phyloP scores from a whole-genome alignment of 2,797 vertebrate species.

The Sternotherus odoratus region DNA sequence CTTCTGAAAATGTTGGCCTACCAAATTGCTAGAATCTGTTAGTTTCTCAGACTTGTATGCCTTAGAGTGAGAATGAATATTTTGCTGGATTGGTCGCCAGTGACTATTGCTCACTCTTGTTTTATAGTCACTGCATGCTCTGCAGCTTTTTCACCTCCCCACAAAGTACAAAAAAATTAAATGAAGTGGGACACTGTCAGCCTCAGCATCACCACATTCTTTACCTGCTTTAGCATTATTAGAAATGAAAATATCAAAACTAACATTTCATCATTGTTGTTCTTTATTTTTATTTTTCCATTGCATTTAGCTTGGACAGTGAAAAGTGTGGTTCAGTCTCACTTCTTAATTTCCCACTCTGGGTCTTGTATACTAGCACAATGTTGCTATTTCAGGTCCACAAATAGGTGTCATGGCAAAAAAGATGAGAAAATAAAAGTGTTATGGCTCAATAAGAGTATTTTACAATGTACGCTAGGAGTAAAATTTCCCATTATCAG shows the following conservation, averaged over 20 bases:
- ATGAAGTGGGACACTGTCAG: background rate
- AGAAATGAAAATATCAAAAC: background rate
- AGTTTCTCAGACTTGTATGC: background rate
- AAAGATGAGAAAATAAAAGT: accelerated
- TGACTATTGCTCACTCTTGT: background rate
- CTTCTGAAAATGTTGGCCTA: background rate
- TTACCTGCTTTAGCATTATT: accelerated
- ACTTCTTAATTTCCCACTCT: background rate
- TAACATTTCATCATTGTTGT: background rate
- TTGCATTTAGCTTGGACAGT: background rate
- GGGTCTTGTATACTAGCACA: background rate
- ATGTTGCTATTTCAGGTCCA: background rate
- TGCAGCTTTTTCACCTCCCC: background rate
- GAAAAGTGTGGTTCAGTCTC: background rate
- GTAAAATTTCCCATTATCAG: background rate
- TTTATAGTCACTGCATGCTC: background rate
- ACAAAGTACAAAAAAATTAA: background rate
- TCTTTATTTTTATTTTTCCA: background rate
- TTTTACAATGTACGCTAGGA: background rate
- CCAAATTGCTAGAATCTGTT: background rate
- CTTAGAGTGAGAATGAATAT: background rate
- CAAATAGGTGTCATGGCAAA: background rate
- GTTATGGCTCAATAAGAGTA: background rate
- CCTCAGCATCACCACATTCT: accelerated
- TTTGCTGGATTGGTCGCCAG: background rate